Conservation (phyloP, 2,888 invertebrate genomes). For the Zele albiditarsus region DNA sequence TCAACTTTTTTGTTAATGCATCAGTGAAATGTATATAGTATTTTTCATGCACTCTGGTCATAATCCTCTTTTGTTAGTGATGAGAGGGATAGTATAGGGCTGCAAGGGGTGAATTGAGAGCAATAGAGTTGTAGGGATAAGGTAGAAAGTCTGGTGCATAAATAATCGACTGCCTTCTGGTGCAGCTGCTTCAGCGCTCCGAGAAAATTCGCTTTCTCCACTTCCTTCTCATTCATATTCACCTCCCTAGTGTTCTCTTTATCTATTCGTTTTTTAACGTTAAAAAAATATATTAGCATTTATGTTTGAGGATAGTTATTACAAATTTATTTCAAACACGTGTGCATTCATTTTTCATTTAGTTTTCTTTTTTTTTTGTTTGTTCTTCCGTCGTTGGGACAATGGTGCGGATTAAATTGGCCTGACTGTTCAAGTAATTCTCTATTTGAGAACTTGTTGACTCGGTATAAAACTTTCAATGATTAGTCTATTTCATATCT, state of each 20-base stretch:
- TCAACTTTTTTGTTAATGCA: background rate
- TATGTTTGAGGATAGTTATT: background rate
- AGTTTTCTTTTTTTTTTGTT: background rate
- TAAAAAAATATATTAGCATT: constrained; percentile 1
- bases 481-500: background rate
- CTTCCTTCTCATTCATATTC: constrained; percentile 10
- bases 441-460: background rate
- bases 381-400: background rate
- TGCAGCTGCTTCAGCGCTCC: constrained; percentile 10
- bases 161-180: constrained; percentile 28
- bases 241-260: background rate
- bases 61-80: background rate
- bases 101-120: background rate
- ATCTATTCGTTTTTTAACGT: background rate
- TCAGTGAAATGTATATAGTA: background rate
- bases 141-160: constrained; percentile 13
- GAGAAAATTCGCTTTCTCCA: constrained; percentile 7
- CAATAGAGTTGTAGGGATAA: background rate
- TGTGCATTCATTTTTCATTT: background rate
- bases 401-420: background rate
- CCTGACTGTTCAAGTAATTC: background rate
- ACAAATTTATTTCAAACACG: constrained; percentile 10
- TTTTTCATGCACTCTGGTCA: background rate
- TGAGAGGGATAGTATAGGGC: background rate
- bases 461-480: background rate